Evolutionary conservation across 2,113 vertebrate genomes (phyloP).

Genomic region (Diadophis punctatus): DNA sequence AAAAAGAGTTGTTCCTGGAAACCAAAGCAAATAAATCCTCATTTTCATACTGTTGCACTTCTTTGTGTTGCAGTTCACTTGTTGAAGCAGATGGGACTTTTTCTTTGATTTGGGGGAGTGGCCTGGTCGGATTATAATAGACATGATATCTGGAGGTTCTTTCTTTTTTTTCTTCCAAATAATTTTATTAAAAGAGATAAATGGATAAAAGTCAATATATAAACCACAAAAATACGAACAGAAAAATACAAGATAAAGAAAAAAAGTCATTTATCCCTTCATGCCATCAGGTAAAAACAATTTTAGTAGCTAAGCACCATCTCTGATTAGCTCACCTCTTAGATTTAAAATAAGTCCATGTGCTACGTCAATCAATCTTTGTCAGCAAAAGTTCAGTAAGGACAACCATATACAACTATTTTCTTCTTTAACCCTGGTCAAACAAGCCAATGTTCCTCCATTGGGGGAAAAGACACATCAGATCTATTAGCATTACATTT

Average conservation of each 20-base stretch:
- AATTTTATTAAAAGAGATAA: not conserved
- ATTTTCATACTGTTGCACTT: not conserved
- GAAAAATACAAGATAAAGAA: not conserved
- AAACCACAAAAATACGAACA: not conserved
- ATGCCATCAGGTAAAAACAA: not conserved
- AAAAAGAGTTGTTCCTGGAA: conserved; percentile 58
- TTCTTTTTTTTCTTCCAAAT: not conserved
- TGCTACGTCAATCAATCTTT: not conserved
- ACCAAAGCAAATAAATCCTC: conserved; percentile 51
- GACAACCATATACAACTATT: not conserved
- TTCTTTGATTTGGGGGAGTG: not conserved
- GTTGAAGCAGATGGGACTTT: not conserved
- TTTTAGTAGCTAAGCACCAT: not conserved
- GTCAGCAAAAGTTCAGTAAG: not conserved
- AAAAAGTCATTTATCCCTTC: not conserved
- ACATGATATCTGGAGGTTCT: not conserved
- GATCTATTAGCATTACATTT: not conserved
- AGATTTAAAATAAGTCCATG: not conserved
- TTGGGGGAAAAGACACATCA: not conserved
- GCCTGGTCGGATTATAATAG: not conserved
- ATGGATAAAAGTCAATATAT: not conserved
- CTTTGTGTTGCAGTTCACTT: not conserved
- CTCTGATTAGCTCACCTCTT: not conserved
- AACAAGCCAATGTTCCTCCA: not conserved
- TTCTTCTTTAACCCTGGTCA: not conserved